Evolutionary conservation across 2,797 vertebrate genomes (phyloP).

Genomic region (Syndactyla subalaris): DNA sequence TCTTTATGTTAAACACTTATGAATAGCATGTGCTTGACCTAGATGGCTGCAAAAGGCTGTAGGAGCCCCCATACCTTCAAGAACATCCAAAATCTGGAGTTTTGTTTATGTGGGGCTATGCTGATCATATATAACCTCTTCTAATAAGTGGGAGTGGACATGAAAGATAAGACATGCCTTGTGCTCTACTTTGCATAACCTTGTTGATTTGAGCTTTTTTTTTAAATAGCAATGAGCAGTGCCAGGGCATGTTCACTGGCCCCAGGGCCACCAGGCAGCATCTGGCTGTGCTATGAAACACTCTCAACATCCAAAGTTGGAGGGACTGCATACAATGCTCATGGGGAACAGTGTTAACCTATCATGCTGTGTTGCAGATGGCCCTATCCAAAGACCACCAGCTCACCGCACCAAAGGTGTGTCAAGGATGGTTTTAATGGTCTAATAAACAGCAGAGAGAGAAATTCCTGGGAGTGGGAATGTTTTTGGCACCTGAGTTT

Average conservation of each 20-base stretch:
- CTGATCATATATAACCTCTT: neutral
- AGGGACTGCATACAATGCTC: neutral
- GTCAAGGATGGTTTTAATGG: neutral
- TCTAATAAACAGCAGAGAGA: neutral
- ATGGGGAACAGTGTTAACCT: neutral
- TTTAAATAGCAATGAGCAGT: fast-evolving
- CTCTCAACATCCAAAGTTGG: neutral
- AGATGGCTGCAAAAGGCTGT: neutral
- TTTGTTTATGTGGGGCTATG: too few species aligned
- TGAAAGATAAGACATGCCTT: neutral
- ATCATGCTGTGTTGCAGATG: fast-evolving
- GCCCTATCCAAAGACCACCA: neutral
- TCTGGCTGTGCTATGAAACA: neutral
- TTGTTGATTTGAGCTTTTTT: neutral
- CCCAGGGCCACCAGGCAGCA: neutral
- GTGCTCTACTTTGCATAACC: neutral
- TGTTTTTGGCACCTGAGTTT: neutral
- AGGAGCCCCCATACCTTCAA: neutral
- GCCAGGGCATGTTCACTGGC: neutral
- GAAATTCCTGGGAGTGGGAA: neutral
- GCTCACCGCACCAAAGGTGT: neutral
- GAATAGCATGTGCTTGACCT: neutral
- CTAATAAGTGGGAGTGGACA: neutral
- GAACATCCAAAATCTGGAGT: neutral
- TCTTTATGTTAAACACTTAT: neutral